Percentiles rank a stretch among this genome's conserved stretches.
Conservation (phyloP, 2,797 vertebrate genomes). For the Ceryle rudis region DNA sequence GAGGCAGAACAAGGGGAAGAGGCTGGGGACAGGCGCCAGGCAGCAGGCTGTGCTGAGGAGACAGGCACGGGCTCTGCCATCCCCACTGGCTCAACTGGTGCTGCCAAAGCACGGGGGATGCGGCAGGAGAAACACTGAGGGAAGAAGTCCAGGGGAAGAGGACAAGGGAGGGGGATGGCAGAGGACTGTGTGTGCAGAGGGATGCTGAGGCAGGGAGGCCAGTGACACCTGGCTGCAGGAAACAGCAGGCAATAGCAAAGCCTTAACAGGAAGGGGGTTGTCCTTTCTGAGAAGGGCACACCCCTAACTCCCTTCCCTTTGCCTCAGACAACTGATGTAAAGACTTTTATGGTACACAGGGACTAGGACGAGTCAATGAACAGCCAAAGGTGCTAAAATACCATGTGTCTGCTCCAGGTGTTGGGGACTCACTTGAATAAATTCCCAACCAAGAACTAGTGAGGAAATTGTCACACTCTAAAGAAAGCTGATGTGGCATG, state of each 20-base stretch:
- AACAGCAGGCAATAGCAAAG: background rate
- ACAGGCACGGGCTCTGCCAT: rapidly evolving
- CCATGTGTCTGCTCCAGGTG: background rate
- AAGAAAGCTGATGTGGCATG: background rate
- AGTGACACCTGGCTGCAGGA: background rate
- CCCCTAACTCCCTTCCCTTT: background rate
- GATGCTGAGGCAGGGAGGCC: background rate
- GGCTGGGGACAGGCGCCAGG: background rate
- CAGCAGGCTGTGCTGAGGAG: background rate
- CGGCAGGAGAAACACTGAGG: rapidly evolving
- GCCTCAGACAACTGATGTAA: background rate
- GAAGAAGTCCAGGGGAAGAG: background rate
- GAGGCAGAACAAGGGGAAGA: background rate
- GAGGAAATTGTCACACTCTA: background rate
- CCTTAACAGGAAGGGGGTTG: background rate
- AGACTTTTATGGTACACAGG: background rate
- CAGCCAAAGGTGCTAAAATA: background rate
- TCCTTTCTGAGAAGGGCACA: background rate
- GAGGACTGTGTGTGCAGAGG: rapidly evolving
- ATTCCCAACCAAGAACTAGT: background rate
- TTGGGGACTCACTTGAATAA: background rate
- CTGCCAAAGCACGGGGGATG: rapidly evolving
- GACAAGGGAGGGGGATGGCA: background rate
- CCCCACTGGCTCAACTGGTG: rapidly evolving
- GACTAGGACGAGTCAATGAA: background rate